Percentiles rank a stretch among this genome's conserved stretches.
Evolutionary conservation across 2,113 vertebrate genomes (phyloP).

Genomic region (Onychostruthus taczanowskii): DNA sequence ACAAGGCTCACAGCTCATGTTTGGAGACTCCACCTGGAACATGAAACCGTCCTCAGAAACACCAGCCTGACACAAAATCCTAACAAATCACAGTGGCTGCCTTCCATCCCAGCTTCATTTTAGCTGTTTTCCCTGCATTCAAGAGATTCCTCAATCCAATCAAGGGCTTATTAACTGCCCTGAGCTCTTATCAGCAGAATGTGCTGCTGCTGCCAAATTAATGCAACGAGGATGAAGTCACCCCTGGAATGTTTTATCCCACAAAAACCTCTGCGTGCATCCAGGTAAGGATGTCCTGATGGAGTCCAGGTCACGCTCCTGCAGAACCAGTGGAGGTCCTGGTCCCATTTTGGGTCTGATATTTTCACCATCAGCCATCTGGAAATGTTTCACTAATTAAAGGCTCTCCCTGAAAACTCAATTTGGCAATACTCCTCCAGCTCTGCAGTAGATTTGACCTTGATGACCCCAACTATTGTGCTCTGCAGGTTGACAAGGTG

Average conservation of each 20-base stretch:
- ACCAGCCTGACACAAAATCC: not conserved
- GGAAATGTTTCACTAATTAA: not conserved
- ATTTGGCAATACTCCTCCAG: not conserved
- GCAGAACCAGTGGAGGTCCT: not conserved
- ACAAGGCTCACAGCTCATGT: not conserved
- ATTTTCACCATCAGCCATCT: not conserved
- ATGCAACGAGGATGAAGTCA: not conserved
- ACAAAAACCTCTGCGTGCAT: fast-evolving
- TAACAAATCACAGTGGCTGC: not conserved
- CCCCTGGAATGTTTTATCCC: not conserved
- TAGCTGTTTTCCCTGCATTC: not conserved
- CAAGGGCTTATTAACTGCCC: not conserved
- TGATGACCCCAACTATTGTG: not conserved
- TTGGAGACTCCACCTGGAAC: not conserved
- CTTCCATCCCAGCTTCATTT: not conserved
- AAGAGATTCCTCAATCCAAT: not conserved
- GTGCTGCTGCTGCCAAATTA: not conserved
- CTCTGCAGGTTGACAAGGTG: not conserved
- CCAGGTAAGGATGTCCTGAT: not conserved
- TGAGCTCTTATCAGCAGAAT: not conserved
- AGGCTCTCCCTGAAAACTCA: not conserved
- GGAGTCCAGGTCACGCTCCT: not conserved
- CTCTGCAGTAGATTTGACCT: not conserved
- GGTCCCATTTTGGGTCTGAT: not conserved
- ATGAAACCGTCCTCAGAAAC: not conserved